These are phyloP conservation scores for Spinus olivaceus DNA, from an alignment of 2,797 vertebrate genomes.

Conservation along the genomic window DNA sequence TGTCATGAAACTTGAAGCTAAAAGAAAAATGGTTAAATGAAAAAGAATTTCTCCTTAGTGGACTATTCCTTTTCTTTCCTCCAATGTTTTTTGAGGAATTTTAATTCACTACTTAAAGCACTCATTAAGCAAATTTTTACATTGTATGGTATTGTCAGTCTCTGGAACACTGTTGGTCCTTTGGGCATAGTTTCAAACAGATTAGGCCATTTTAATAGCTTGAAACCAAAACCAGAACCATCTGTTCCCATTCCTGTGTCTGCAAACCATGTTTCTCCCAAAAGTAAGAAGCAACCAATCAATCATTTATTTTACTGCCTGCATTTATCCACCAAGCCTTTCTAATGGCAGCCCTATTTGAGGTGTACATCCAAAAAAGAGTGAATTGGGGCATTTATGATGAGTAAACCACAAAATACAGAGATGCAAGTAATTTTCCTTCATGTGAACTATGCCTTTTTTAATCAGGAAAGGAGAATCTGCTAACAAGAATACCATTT, in stretches of 20 bases:
- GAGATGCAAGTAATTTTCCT: background rate
- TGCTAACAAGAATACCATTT: background rate
- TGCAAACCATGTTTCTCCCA: background rate
- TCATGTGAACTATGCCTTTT: background rate
- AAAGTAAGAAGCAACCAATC: background rate
- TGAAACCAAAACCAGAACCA: background rate
- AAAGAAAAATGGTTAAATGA: background rate
- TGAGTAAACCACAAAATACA: background rate
- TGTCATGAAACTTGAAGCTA: background rate
- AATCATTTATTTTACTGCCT: background rate
- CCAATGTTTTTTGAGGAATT: background rate
- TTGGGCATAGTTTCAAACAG: background rate
- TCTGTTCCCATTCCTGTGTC: background rate
- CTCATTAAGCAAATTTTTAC: background rate
- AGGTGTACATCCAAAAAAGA: background rate
- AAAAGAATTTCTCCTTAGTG: background rate
- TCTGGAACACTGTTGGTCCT: background rate
- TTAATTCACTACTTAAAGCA: background rate
- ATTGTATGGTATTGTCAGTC: background rate
- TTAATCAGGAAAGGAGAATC: background rate
- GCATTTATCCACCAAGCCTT: background rate
- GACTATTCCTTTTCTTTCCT: background rate
- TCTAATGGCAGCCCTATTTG: background rate
- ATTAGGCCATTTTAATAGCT: background rate
- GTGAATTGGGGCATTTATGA: background rate